Conservation (phyloP, 1,140 invertebrate species). For the Plectrocnemia conspersa region DNA sequence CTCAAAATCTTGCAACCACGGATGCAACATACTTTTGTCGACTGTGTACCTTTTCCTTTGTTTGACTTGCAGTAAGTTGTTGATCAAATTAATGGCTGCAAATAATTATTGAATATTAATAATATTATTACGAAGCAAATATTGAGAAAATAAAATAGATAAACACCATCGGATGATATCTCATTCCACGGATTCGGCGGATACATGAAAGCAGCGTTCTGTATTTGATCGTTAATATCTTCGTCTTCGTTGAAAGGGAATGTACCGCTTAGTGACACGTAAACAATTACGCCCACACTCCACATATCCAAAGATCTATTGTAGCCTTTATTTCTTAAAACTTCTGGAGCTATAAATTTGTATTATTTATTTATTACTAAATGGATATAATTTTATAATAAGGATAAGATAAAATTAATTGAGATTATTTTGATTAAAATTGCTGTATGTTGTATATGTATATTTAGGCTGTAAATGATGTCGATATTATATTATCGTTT, state of each 20-base stretch:
- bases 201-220: constrained; percentile 99
- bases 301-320: constrained; percentile 99
- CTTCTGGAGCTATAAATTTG: constrained; percentile 82
- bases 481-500: no score
- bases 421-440: no score
- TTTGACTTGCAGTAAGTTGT: constrained; percentile 97
- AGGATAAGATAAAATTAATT: background rate
- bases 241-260: constrained; percentile 99
- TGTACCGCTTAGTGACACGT: constrained; percentile 93
- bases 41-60: constrained; percentile 95
- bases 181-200: constrained; percentile 97
- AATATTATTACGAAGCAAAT: background rate
- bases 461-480: no score
- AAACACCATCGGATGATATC: constrained; percentile 88
- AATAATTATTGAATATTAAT: constrained; percentile 34
- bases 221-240: constrained; percentile 98
- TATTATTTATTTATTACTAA: background rate
- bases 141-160: background rate
- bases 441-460: no score
- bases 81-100: constrained; percentile 95
- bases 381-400: background rate
- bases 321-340: constrained; percentile 96
- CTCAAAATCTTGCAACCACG: constrained; percentile 94
- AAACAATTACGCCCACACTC: constrained; percentile 98
- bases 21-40: constrained; percentile 90